Base-by-base conservation (phyloP, 2,888 invertebrate species). In the Thymelicus lineola region DNA sequence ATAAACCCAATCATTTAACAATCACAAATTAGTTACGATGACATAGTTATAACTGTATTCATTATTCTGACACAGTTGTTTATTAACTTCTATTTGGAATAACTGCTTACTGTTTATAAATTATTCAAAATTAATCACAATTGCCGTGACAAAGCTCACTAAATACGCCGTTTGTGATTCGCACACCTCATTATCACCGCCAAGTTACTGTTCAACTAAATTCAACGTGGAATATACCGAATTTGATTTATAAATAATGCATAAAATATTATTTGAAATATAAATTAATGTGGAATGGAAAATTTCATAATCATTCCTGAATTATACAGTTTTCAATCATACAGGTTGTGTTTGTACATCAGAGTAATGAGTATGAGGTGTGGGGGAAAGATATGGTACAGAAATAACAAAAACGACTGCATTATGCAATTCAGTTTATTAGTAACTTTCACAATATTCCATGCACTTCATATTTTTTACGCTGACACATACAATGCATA, bases 91-190 rank as follows among this genome's bases (percentile, higher is more conserved):
- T 36, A 12, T 48, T 15, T 35, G 6, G n/a, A 12, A 15, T 50
- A 14, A n/a, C n/a, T n/a, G n/a, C n/a, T 14, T 12, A 60, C n/a
- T n/a, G 36, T 42, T 59, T 48, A 48, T 62, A 62, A 50, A 62
- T 50, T 62, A 62, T 62, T 62, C 62, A 62, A 62, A 48, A 36
- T 48, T 62, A 48, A 62, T 62, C 62, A 62, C 48, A 62, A 62
- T 62, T 62, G 62, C 48, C 50, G n/a, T 17, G 36, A 48, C 62
- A 62, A 62, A 28, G 50, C 62, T 61, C 45, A 46, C 61, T 62
- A 62, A 62, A 62, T 62, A 50, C 42, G 35, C 50, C 35, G 48
- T 62, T 62, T 62, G 62, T 62, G 17, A 60, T 60, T 15, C 48
- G 9, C 50, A 36, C 50, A 62, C 50, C 62, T 62, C 62, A 62